Conservation (phyloP, 2,888 invertebrate genomes). For the Microctonus hyperodae region DNA sequence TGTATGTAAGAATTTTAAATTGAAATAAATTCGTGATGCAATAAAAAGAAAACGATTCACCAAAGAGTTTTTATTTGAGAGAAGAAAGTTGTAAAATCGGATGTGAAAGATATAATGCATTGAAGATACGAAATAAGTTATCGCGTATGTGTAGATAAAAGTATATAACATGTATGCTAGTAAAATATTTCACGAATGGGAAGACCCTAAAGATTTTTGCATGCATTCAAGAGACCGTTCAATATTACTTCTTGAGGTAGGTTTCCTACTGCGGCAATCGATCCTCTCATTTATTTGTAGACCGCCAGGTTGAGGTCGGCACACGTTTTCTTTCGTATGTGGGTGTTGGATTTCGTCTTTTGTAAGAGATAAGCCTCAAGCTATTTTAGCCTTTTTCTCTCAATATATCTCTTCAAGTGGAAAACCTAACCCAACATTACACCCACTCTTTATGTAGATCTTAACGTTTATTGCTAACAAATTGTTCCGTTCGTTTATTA, state of each 20-base stretch:
- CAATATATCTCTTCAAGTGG: conserved; percentile 11
- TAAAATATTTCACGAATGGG: neutral
- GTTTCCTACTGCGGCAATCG: conserved; percentile 1
- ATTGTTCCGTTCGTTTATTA: conserved; percentile 9
- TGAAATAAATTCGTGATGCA: too few species aligned
- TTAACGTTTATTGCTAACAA: conserved; percentile 25
- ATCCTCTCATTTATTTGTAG: conserved; percentile 21
- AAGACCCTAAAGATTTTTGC: neutral
- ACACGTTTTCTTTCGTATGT: neutral
- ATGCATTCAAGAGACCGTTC: neutral
- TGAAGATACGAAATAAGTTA: neutral
- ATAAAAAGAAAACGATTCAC: neutral
- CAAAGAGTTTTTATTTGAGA: neutral
- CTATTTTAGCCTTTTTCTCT: conserved; percentile 17
- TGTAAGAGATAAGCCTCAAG: conserved; percentile 15
- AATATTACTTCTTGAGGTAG: conserved; percentile 2
- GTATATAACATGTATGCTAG: neutral
- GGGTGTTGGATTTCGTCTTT: conserved; percentile 9
- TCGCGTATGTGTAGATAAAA: neutral
- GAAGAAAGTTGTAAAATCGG: neutral
- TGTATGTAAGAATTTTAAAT: too few species aligned
- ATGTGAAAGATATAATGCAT: neutral
- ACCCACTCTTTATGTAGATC: neutral
- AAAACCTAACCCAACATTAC: conserved; percentile 9
- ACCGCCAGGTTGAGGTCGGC: conserved; percentile 8